These are phyloP conservation scores for Channallabes apus DNA, from an alignment of 2,797 vertebrate species.

Conservation along the genomic window DNA sequence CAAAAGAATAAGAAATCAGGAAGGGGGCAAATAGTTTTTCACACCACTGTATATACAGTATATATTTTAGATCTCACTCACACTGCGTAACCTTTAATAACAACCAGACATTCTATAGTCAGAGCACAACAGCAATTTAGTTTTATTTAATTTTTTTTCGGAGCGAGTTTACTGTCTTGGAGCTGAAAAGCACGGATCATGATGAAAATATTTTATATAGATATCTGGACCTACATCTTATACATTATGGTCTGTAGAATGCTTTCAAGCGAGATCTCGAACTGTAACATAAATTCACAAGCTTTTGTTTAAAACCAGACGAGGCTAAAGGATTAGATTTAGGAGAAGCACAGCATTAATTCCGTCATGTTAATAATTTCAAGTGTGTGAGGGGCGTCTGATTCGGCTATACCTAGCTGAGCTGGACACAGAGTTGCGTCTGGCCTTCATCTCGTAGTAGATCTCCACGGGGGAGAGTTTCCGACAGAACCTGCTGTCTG, in stretches of 20 bases:
- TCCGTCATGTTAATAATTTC: too few relatives aligned
- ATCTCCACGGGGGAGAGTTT: slow-evolving; percentile 74
- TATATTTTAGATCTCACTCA: too few relatives aligned
- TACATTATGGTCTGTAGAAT: not conserved
- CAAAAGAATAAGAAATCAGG: too few relatives aligned
- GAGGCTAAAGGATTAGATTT: not conserved
- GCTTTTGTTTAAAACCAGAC: too few relatives aligned
- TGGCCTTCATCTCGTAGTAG: slow-evolving; percentile 76
- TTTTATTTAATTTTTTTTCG: too few relatives aligned
- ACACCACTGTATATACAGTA: too few relatives aligned
- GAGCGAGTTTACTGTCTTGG: too few relatives aligned
- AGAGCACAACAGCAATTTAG: too few relatives aligned
- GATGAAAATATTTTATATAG: not conserved
- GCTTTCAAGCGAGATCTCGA: not conserved
- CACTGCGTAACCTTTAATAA: too few relatives aligned
- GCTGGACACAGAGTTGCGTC: slow-evolving; percentile 77
- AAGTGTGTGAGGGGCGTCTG: not conserved
- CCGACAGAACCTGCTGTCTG: slow-evolving; percentile 67
- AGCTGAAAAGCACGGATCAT: too few relatives aligned
- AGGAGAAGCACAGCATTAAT: not conserved
- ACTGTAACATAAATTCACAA: not conserved
- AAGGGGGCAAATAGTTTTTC: too few relatives aligned
- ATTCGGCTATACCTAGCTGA: slow-evolving; percentile 68
- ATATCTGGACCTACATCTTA: not conserved
- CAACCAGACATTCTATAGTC: too few relatives aligned